phyloP scores from a whole-genome alignment of 2,113 vertebrate genomes.

The Xiphias gladius region DNA sequence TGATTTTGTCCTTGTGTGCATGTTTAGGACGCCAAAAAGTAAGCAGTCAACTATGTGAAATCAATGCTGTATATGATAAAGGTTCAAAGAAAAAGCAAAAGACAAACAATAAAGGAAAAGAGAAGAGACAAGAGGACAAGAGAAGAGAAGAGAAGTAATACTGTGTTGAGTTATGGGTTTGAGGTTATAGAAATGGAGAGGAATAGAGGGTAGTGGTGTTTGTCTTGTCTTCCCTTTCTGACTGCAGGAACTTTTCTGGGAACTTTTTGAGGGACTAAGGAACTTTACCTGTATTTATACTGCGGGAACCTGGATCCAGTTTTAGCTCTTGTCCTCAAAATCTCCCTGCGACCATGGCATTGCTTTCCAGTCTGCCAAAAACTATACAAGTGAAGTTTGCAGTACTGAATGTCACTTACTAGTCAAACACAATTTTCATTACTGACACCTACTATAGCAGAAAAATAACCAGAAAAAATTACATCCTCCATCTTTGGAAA shows the following conservation, averaged over 20 bases:
- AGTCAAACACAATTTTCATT: constrained; percentile 9
- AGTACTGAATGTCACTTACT: background rate
- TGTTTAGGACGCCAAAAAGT: background rate
- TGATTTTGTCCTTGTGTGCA: background rate
- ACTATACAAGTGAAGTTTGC: constrained; percentile 10
- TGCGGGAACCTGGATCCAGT: background rate
- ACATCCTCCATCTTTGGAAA: background rate
- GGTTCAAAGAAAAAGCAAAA: background rate
- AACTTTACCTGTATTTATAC: constrained; percentile 1
- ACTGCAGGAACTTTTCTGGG: background rate
- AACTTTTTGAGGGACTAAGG: background rate
- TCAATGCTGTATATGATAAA: background rate
- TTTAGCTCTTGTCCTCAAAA: constrained; percentile 6
- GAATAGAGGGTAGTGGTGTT: background rate
- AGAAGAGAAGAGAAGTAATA: background rate
- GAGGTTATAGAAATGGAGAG: background rate
- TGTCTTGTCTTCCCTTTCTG: constrained; percentile 1
- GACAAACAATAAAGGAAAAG: background rate
- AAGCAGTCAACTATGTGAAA: background rate
- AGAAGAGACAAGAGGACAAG: background rate
- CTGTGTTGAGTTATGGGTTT: background rate
- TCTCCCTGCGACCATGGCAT: background rate
- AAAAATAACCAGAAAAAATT: background rate
- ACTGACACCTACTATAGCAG: background rate
- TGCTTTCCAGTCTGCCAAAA: constrained; percentile 1